Percentiles rank a stretch among this genome's conserved stretches.
Conservation (phyloP, 2,888 invertebrate species). For the Orchesellides sinensis region DNA sequence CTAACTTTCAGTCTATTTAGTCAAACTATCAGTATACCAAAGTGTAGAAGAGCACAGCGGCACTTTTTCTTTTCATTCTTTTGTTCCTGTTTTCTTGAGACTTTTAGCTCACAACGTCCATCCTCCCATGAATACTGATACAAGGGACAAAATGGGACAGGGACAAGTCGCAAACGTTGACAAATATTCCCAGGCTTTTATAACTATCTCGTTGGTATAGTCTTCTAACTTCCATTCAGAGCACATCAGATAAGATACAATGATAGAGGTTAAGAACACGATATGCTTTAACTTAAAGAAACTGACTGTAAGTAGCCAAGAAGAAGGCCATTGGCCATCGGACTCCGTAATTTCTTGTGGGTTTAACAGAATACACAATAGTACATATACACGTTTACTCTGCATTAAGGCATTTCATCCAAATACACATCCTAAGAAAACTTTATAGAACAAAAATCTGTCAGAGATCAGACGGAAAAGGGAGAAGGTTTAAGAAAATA, state of each 20-base stretch:
- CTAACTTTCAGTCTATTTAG: constrained; percentile 5
- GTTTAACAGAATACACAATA: background rate
- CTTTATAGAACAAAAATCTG: constrained; percentile 4
- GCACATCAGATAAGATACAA: constrained; percentile 32
- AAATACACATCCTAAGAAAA: background rate
- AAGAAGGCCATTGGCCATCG: background rate
- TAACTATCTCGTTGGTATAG: background rate
- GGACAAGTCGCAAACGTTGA: constrained; percentile 37
- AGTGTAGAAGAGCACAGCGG: no score
- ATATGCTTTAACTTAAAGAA: background rate
- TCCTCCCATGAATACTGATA: constrained; percentile 42
- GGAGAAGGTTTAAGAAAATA: constrained; percentile 34
- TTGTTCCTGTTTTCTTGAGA: constrained; percentile 8
- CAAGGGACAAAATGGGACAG: constrained; percentile 26
- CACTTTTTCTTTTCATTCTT: background rate
- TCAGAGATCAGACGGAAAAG: constrained; percentile 16
- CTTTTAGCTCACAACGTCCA: constrained; percentile 28
- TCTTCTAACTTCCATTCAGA: constrained; percentile 1
- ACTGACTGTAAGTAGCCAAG: background rate
- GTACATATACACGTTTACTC: background rate
- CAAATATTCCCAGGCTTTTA: constrained; percentile 19
- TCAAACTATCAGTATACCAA: no score
- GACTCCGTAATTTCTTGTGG: background rate
- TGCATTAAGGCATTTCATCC: background rate
- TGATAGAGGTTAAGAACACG: background rate